phyloP scores from a whole-genome alignment of 2,888 invertebrate species.

The Orthosia cruda region DNA sequence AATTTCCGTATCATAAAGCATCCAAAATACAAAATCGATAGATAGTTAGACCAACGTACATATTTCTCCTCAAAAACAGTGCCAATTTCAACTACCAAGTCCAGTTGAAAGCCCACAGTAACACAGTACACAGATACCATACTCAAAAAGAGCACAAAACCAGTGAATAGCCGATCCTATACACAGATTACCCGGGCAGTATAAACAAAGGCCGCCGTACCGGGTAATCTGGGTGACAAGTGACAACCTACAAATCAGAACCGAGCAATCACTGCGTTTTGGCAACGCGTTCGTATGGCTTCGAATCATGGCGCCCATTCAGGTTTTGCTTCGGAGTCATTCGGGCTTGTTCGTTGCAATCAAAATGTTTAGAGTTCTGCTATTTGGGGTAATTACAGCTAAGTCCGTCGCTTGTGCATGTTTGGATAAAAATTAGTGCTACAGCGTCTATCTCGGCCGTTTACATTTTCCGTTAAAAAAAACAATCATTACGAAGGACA shows the following conservation, averaged over 20 bases:
- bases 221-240: conserved; percentile 27
- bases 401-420: background rate
- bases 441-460: background rate
- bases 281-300: conserved; percentile 10
- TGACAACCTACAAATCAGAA: conserved; percentile 30
- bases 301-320: conserved; percentile 1
- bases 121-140: background rate
- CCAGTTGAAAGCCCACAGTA: background rate
- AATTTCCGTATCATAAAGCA: too few relatives aligned
- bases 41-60: too few relatives aligned
- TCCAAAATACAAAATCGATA: too few relatives aligned
- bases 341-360: conserved; percentile 1
- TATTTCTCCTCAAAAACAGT: too few relatives aligned
- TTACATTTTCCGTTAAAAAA: background rate
- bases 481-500: background rate
- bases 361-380: conserved; percentile 10
- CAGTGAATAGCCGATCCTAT: background rate
- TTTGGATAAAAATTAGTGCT: background rate
- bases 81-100: background rate
- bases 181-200: background rate
- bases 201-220: conserved; percentile 25
- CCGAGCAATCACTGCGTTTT: conserved; percentile 24
- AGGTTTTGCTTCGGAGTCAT: background rate
- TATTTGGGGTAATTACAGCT: background rate
- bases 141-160: background rate